Conservation (phyloP, 2,888 invertebrate genomes). For the Anthrax anthrax region DNA sequence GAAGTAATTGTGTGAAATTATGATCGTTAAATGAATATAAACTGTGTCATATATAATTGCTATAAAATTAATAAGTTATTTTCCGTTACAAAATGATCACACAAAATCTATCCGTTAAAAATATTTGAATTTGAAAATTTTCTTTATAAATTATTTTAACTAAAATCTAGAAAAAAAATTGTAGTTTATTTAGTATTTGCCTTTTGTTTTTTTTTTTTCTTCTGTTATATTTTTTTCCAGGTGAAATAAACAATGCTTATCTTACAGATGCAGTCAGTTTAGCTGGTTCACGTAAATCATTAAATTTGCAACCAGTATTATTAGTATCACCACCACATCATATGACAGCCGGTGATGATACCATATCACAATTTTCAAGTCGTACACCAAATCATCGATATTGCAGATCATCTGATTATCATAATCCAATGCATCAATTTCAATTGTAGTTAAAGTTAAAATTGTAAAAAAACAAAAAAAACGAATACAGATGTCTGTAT, state of each 20-base stretch:
- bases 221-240: constrained; percentile 34
- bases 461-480: too few relatives aligned
- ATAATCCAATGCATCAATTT: constrained; percentile 55
- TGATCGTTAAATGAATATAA: too few relatives aligned
- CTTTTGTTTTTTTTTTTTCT: too few relatives aligned
- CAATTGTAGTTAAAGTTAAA: constrained; percentile 43
- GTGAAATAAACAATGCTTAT: constrained; percentile 79
- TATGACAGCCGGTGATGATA: constrained; percentile 47
- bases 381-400: constrained; percentile 46
- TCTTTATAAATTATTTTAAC: neutral
- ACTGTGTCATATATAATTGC: too few relatives aligned
- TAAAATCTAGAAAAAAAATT: too few relatives aligned
- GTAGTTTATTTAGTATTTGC: too few relatives aligned
- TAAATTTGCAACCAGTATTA: constrained; percentile 75
- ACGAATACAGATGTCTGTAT: too few relatives aligned
- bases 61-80: too few relatives aligned
- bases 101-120: too few relatives aligned
- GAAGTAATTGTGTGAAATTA: too few relatives aligned
- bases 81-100: too few relatives aligned
- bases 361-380: constrained; percentile 67
- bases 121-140: too few relatives aligned
- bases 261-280: constrained; percentile 75
- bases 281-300: constrained; percentile 70
- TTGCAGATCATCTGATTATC: constrained; percentile 39
- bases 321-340: constrained; percentile 39